Conservation (phyloP, 2,888 invertebrate genomes). For the Mantis religiosa region DNA sequence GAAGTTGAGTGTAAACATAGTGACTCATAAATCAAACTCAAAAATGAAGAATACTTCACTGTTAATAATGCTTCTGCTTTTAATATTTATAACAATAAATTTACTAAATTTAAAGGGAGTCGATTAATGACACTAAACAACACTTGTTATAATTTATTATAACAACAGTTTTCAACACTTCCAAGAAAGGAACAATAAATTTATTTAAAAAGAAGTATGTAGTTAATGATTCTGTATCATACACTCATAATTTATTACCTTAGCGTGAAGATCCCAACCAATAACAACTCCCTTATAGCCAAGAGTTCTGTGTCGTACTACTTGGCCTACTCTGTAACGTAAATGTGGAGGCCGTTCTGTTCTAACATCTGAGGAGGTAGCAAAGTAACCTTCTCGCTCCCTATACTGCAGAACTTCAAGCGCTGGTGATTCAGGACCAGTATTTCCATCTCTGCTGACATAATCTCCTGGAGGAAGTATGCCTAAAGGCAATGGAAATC, state of each 20-base stretch:
- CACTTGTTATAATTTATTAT: no score
- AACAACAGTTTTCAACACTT: no score
- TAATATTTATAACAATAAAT: no score
- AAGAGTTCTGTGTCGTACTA: constrained; percentile 46
- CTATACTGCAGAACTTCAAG: constrained; percentile 43
- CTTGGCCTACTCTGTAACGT: constrained; percentile 50
- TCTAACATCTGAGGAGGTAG: constrained; percentile 43
- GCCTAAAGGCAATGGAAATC: background rate
- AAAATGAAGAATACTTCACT: no score
- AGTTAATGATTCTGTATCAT: no score
- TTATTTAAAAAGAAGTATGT: no score
- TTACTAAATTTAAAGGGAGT: no score
- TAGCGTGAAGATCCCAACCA: constrained; percentile 50
- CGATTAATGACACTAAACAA: no score
- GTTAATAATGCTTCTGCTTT: no score
- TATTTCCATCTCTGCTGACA: background rate
- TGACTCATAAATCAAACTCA: no score
- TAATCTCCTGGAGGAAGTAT: constrained; percentile 12
- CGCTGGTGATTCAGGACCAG: constrained; percentile 42
- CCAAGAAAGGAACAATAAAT: no score
- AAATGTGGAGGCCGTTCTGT: constrained; percentile 43
- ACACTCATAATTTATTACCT: constrained; percentile 35
- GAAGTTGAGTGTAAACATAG: no score
- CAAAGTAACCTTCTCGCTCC: constrained; percentile 43
- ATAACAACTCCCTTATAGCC: constrained; percentile 50